phyloP scores from a whole-genome alignment of 1,140 invertebrate species.

The Diuraphis noxia region DNA sequence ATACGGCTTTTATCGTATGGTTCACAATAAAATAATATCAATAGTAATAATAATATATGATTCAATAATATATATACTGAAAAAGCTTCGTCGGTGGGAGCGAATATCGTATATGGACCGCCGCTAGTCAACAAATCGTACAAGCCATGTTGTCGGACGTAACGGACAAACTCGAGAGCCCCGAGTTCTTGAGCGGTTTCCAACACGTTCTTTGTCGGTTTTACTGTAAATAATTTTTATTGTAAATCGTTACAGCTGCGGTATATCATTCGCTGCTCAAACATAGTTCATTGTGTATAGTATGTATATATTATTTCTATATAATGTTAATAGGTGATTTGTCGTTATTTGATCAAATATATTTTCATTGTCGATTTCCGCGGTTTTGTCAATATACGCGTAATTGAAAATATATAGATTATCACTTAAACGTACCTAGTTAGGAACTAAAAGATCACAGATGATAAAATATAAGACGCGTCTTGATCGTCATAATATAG shows the following conservation, averaged over 20 bases:
- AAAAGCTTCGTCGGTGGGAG: constrained; percentile 64
- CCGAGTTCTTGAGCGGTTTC: constrained; percentile 63
- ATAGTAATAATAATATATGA: background rate
- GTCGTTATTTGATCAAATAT: background rate
- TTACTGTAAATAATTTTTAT: constrained; percentile 61
- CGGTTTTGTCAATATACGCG: no score
- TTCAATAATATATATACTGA: constrained; percentile 59
- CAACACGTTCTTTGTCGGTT: constrained; percentile 62
- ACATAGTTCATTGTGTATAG: background rate
- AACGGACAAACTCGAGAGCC: constrained; percentile 62
- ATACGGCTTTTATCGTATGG: background rate
- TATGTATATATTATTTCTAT: background rate
- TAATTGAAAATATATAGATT: no score
- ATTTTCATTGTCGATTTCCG: background rate
- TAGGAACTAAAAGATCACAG: no score
- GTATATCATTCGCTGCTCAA: background rate
- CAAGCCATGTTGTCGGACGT: constrained; percentile 61
- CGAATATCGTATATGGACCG: constrained; percentile 64
- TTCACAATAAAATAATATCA: no score
- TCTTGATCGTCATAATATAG: no score
- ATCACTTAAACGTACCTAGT: no score
- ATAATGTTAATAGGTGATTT: background rate
- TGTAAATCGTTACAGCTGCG: background rate
- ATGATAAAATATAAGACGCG: no score
- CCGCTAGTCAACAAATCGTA: constrained; percentile 58